phyloP scores from a whole-genome alignment of 2,888 invertebrate species.

The Drosophila putrida region DNA sequence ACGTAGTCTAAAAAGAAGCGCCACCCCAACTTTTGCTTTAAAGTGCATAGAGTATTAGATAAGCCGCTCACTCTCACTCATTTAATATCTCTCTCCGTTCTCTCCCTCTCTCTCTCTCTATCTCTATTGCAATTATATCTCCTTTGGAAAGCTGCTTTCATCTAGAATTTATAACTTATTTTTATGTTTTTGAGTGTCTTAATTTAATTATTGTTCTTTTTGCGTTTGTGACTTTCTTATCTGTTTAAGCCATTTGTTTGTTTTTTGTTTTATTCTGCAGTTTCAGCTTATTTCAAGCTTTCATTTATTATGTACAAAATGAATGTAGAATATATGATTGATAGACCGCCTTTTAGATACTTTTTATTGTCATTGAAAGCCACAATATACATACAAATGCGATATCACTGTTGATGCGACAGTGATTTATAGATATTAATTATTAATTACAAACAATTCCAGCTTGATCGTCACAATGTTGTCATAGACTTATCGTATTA shows the following conservation, averaged over 20 bases:
- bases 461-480: constrained; percentile 8
- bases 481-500: constrained; percentile 5
- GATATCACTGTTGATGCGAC: constrained; percentile 14
- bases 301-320: neutral
- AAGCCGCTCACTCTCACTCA: neutral
- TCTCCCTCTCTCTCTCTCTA: neutral
- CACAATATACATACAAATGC: constrained; percentile 10
- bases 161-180: constrained; percentile 8
- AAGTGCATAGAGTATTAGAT: constrained; percentile 7
- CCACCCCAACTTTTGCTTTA: neutral
- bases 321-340: constrained; percentile 5
- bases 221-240: constrained; percentile 7
- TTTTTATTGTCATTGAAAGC: constrained; percentile 6
- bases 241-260: neutral
- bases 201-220: constrained; percentile 43
- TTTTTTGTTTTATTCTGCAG: neutral
- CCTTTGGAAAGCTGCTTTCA: constrained; percentile 1
- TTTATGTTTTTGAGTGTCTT: constrained; percentile 23
- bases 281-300: neutral
- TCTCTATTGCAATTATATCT: neutral
- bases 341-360: constrained; percentile 9
- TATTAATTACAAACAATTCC: constrained; percentile 22
- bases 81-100: neutral
- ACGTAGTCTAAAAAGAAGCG: neutral
- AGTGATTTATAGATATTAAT: constrained; percentile 21